Conservation (phyloP, 2,888 invertebrate genomes). For the Pseudeuparius sepicola region DNA sequence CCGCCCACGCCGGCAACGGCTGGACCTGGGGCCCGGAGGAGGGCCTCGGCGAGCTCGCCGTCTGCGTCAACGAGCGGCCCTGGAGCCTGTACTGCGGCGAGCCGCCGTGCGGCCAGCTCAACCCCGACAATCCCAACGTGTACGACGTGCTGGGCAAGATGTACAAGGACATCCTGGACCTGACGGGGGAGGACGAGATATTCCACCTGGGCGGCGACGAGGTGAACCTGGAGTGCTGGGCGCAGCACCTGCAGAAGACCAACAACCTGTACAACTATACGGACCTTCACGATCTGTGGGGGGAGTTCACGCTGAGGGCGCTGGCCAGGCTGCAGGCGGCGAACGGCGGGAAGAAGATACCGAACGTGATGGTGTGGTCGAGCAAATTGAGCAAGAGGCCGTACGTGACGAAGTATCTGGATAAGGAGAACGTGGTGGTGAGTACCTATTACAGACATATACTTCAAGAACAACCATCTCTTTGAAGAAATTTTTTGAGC, state of each 20-base stretch:
- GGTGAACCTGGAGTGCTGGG: constrained; percentile 75
- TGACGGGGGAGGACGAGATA: constrained; percentile 66
- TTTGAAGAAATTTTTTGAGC: too few relatives aligned
- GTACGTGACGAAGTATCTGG: constrained; percentile 44
- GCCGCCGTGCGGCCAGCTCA: constrained; percentile 79
- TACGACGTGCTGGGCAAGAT: constrained; percentile 63
- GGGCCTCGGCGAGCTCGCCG: constrained; percentile 63
- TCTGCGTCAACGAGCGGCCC: constrained; percentile 67
- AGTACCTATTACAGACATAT: too few relatives aligned
- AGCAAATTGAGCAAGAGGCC: constrained; percentile 66
- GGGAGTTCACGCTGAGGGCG: constrained; percentile 62
- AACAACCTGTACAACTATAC: constrained; percentile 48
- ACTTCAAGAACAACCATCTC: too few relatives aligned
- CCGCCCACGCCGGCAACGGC: constrained; percentile 80
- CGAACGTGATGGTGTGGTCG: constrained; percentile 62
- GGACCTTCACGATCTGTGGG: constrained; percentile 69
- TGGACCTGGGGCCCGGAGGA: constrained; percentile 74
- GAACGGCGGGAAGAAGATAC: constrained; percentile 45
- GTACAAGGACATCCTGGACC: constrained; percentile 64
- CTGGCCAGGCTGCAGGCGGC: constrained; percentile 49
- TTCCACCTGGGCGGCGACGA: constrained; percentile 81
- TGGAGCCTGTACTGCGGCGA: constrained; percentile 75
- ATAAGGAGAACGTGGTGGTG: constrained; percentile 45
- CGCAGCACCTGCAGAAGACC: constrained; percentile 38
- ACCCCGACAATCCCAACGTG: constrained; percentile 70